Evolutionary conservation across 2,888 invertebrate genomes (phyloP).

Genomic region (Parnassius mnemosyne): DNA sequence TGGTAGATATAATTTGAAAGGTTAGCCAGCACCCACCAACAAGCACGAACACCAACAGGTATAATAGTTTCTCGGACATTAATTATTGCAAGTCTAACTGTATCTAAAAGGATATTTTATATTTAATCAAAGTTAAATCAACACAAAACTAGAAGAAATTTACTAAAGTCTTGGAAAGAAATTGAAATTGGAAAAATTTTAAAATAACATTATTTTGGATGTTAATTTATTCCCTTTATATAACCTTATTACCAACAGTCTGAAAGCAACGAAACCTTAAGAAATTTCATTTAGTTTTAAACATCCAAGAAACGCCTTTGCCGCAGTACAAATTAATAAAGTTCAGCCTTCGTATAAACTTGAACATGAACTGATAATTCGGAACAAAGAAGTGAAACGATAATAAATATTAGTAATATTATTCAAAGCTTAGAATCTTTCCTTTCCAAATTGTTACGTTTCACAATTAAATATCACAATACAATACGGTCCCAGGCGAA

Average conservation of each 20-base stretch:
- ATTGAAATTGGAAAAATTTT: no score
- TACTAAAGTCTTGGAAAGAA: no score
- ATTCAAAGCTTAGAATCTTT: constrained; percentile 1
- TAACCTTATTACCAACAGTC: not conserved
- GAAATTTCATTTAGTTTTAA: constrained; percentile 8
- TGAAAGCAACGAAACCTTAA: constrained; percentile 7
- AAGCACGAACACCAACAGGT: no score
- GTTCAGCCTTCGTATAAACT: not conserved
- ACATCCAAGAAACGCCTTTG: not conserved
- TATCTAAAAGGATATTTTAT: no score
- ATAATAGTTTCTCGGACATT: no score
- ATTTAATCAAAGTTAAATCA: no score
- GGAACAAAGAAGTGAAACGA: not conserved
- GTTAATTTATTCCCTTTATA: not conserved
- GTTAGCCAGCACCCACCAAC: no score
- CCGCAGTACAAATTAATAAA: constrained; percentile 1
- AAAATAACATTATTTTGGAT: no score
- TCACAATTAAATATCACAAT: constrained; percentile 30
- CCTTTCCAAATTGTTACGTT: constrained; percentile 15
- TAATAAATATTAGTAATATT: not conserved
- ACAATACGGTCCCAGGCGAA: constrained; percentile 28
- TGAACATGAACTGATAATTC: not conserved
- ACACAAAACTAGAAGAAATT: no score
- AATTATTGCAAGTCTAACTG: no score
- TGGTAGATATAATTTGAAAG: no score